A percentile compares a stretch with the other conserved stretches of the same genome.
phyloP scores from a whole-genome alignment of 2,797 vertebrate genomes.

The Leptatherina wallacei region DNA sequence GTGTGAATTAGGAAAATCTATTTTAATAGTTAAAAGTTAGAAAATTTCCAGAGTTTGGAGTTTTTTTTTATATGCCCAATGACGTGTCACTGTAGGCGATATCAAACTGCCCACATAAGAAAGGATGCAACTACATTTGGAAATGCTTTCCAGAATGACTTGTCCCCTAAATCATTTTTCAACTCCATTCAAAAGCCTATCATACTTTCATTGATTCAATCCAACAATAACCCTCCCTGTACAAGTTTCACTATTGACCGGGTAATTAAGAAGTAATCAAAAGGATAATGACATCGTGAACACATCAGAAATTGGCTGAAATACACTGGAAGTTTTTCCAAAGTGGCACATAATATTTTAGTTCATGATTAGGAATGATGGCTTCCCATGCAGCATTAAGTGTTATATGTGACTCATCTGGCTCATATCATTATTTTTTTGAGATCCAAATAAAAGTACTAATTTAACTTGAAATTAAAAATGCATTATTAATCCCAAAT shows the following conservation, averaged over 20 bases:
- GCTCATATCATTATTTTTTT: too few species aligned
- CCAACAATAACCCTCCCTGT: not conserved
- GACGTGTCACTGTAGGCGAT: conserved; percentile 10
- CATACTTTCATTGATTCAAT: not conserved
- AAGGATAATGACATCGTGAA: not conserved
- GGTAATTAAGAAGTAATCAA: conserved; percentile 3
- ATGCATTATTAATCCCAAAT: not conserved
- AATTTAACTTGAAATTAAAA: not conserved
- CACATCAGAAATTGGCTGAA: not conserved
- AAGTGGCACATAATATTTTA: conserved; percentile 1
- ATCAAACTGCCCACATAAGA: conserved; percentile 31
- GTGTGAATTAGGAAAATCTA: not conserved
- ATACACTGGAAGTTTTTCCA: conserved; percentile 19
- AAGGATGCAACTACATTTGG: not conserved
- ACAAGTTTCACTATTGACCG: not conserved
- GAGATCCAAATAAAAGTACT: too few species aligned
- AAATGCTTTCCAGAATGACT: not conserved
- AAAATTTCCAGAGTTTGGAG: not conserved
- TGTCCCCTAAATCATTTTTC: not conserved
- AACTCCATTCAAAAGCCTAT: not conserved
- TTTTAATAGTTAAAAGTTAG: not conserved
- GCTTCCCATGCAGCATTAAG: not conserved
- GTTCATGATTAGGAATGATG: not conserved
- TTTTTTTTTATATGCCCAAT: not conserved
- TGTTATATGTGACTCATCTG: not conserved